A percentile compares a stretch with the other conserved stretches of the same genome.
These are phyloP conservation scores for Vanessa atalanta DNA, from an alignment of 1,140 invertebrate species.

Conservation along the genomic window DNA sequence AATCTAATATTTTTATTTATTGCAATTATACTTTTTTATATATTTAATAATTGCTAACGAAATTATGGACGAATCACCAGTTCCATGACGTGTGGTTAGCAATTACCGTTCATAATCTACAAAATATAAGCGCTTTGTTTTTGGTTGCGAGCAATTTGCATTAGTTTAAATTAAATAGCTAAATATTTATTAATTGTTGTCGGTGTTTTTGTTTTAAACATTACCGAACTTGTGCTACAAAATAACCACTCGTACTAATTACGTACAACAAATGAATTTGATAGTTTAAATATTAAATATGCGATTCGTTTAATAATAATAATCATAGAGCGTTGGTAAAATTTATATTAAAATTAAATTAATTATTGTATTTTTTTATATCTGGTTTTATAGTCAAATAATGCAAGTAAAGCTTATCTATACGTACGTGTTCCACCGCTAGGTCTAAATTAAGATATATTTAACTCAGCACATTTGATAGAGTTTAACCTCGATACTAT, in stretches of 20 bases:
- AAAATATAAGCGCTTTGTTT: slow-evolving; percentile 32
- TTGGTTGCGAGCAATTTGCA: slow-evolving; percentile 28
- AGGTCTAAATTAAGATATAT: too few relatives aligned
- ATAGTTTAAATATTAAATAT: slow-evolving; percentile 28
- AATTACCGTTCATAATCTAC: slow-evolving; percentile 23
- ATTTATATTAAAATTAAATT: neutral
- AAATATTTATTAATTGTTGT: slow-evolving; percentile 36
- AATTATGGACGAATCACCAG: neutral
- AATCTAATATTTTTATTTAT: too few relatives aligned
- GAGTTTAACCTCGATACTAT: too few relatives aligned
- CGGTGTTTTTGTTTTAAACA: slow-evolving; percentile 27
- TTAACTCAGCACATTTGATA: too few relatives aligned
- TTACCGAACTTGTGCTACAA: slow-evolving; percentile 20
- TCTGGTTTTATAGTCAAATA: neutral
- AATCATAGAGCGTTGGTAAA: neutral
- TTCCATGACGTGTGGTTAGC: slow-evolving; percentile 11
- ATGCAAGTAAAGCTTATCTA: neutral
- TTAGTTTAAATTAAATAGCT: slow-evolving; percentile 36
- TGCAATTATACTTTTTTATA: too few relatives aligned
- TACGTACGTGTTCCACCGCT: too few relatives aligned
- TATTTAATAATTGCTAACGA: neutral
- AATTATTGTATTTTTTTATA: neutral
- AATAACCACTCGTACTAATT: slow-evolving; percentile 29
- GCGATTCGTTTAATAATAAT: slow-evolving; percentile 7
- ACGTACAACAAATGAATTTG: slow-evolving; percentile 28